A percentile compares a stretch with the other conserved stretches of the same genome.
Conservation (phyloP, 2,888 invertebrate genomes). For the Strigamia crassipes region DNA sequence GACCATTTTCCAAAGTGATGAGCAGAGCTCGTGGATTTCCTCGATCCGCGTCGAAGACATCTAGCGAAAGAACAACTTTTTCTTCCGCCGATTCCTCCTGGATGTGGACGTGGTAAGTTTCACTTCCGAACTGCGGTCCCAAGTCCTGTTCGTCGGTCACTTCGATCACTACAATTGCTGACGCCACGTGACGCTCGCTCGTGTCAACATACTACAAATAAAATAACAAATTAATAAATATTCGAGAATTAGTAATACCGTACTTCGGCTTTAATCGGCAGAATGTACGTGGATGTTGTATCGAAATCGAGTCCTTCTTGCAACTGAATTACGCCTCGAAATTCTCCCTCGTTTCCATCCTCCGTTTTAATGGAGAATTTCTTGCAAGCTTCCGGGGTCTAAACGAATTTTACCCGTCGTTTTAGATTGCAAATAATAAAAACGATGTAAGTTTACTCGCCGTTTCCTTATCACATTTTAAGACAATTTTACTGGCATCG, state of each 20-base stretch:
- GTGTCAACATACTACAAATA: slow-evolving; percentile 60
- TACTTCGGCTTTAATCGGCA: slow-evolving; percentile 57
- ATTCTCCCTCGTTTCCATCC: slow-evolving; percentile 66
- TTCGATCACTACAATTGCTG: slow-evolving; percentile 74
- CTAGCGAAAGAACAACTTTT: slow-evolving; percentile 65
- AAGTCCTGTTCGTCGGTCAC: slow-evolving; percentile 82
- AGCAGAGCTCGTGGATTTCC: slow-evolving; percentile 62
- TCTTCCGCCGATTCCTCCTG: slow-evolving; percentile 74
- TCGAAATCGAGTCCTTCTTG: slow-evolving; percentile 76
- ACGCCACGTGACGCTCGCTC: slow-evolving; percentile 65
- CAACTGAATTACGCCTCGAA: slow-evolving; percentile 70
- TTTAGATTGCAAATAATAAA: background rate
- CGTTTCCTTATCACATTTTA: slow-evolving; percentile 64
- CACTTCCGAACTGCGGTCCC: slow-evolving; percentile 77
- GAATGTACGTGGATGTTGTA: slow-evolving; percentile 60
- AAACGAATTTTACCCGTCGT: background rate
- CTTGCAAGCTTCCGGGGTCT: slow-evolving; percentile 49
- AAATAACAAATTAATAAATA: background rate
- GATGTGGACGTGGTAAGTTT: slow-evolving; percentile 77
- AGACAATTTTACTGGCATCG: slow-evolving; percentile 70
- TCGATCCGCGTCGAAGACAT: slow-evolving; percentile 79
- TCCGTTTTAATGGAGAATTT: slow-evolving; percentile 48
- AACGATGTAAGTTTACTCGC: slow-evolving; percentile 46
- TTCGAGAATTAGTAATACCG: too few relatives aligned
- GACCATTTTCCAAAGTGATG: slow-evolving; percentile 50